Evolutionary conservation across 2,797 vertebrate genomes (phyloP), one percentile per base, ranked within the genome.

Genomic region (Platyrinchus mystaceus): DNA sequence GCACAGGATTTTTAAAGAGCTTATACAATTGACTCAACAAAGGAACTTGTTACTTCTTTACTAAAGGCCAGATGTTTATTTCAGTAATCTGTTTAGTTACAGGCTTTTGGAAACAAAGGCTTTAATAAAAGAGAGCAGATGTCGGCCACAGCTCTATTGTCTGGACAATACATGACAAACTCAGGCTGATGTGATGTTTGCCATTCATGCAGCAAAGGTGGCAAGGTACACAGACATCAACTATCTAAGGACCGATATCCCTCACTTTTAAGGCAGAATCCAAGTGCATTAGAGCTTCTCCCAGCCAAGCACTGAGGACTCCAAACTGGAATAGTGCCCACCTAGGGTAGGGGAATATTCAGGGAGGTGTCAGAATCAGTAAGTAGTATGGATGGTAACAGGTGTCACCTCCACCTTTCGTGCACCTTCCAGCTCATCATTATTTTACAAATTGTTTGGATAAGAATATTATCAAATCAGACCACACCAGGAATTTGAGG

Each of bases 91-190:
- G 70, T 88, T 76, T 37, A 87, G 47, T 15, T 47, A 44, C 7
- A 84, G 80, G 50, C 59, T 90, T 89, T 39, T 77, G 67, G 44
- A 82, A 91, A 89, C 87, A 93, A 93, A 94, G 66, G 47, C 50
- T 94, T 91, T 76, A 79, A 79, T 74, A 36, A 82, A 67, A 76
- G 71, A 64, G n/a, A 87, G 60, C 88, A 94, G 85, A 76, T 82
- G 70, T 76, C 84, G 87, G 74, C 47, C 52, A 66, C 74, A 78
- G 86, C 44, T 89, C 59, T 67, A 27, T 36, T 89, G 68, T 81
- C 74, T 67, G 49, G 22, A 52, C 5, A 90, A 30, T 30, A 90
- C 34, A 59, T 7, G 44, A 66, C 80, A 88, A 77, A 81, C 32
- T 77, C 53, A 7, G 43, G 62, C 76, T 89, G 81, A 62, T 62